Evolutionary conservation across 2,113 vertebrate species (phyloP).

Genomic region (Ceyx cyanopectus): DNA sequence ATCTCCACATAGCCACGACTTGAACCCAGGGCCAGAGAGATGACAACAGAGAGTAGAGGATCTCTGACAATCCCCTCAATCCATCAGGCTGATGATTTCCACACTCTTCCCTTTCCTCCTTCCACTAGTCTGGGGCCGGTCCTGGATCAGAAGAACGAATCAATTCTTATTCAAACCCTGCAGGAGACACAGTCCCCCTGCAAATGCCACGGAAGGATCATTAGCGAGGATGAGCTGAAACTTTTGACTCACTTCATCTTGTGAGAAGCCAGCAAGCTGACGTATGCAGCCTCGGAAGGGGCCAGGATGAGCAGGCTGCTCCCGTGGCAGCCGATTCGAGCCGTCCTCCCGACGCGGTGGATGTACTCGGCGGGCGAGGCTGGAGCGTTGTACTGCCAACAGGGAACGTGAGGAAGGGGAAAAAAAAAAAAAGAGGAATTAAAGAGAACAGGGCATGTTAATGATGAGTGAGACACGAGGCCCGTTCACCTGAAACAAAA

Average conservation of each 20-base stretch:
- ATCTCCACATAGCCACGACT: not conserved
- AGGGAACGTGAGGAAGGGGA: not conserved
- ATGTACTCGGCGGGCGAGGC: constrained; percentile 89
- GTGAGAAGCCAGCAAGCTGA: constrained; percentile 90
- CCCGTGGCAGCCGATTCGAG: constrained; percentile 89
- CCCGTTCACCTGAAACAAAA: constrained; percentile 39
- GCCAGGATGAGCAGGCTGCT: constrained; percentile 93
- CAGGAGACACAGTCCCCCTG: constrained; percentile 65
- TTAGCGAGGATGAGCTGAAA: constrained; percentile 77
- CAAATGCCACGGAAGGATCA: constrained; percentile 77
- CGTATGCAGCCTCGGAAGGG: constrained; percentile 90
- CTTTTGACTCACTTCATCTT: constrained; percentile 92
- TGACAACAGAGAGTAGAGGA: not conserved
- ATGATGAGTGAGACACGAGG: constrained; percentile 56
- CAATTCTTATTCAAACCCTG: constrained; percentile 75
- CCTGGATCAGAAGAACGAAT: constrained; percentile 78
- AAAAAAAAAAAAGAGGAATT: constrained; percentile 38
- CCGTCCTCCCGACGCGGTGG: constrained; percentile 93
- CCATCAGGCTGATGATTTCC: constrained; percentile 59
- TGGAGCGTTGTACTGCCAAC: constrained; percentile 87
- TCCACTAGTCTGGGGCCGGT: constrained; percentile 70
- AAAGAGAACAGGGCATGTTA: constrained; percentile 52
- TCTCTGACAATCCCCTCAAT: fast-evolving
- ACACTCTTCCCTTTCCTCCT: constrained; percentile 58
- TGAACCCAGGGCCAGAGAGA: constrained; percentile 20